Percentiles rank a stretch among this genome's conserved stretches.
Conservation (phyloP, 2,797 vertebrate genomes). For the Aselliscus stoliczkanus region DNA sequence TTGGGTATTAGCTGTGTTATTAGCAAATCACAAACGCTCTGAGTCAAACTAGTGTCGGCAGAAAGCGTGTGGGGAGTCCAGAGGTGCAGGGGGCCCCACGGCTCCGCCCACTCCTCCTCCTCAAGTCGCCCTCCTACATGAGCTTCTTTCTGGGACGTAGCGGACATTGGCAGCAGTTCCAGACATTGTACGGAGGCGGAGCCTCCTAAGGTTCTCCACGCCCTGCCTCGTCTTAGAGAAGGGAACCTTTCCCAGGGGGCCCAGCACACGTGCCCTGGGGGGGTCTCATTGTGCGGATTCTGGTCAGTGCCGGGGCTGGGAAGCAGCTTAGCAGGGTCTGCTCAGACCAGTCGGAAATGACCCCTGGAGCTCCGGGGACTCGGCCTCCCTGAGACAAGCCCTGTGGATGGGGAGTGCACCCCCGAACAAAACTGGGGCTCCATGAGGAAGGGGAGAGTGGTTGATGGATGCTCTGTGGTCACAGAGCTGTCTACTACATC, state of each 20-base stretch:
- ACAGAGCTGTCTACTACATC: background rate
- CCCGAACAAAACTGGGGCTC: background rate
- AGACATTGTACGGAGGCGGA: background rate
- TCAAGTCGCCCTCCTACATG: accelerated
- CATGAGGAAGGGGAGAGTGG: background rate
- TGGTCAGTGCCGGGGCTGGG: too few relatives aligned
- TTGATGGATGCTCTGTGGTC: background rate
- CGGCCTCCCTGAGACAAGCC: background rate
- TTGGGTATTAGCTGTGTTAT: background rate
- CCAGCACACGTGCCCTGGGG: background rate
- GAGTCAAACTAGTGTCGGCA: background rate
- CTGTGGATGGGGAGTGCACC: accelerated
- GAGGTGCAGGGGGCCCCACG: accelerated
- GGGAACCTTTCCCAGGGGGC: background rate
- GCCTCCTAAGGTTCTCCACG: too few relatives aligned
- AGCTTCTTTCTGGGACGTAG: background rate
- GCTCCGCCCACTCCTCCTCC: background rate
- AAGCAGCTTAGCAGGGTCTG: background rate
- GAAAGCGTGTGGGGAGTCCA: accelerated
- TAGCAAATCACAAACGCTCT: background rate
- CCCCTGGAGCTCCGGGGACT: background rate
- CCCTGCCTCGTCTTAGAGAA: background rate
- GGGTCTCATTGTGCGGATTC: background rate
- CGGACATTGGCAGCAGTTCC: background rate
- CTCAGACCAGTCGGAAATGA: background rate